Conservation (phyloP, 2,797 vertebrate species). For the Tympanoctomys barrerae region DNA sequence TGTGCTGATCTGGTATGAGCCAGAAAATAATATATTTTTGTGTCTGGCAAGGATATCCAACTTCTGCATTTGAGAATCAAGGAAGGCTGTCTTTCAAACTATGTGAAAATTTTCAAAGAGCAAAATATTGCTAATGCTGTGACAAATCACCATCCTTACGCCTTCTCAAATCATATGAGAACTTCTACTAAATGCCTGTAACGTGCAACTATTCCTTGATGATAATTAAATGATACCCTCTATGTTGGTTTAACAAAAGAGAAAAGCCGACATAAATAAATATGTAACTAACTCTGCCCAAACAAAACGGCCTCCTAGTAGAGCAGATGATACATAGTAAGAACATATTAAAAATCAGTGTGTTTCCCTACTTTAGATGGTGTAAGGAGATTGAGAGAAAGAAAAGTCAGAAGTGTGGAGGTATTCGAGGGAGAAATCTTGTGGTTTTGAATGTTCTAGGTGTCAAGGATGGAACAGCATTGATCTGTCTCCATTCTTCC, state of each 20-base stretch:
- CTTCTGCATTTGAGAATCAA: conserved; percentile 63
- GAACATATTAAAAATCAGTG: background rate
- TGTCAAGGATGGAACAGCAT: background rate
- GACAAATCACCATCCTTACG: conserved; percentile 12
- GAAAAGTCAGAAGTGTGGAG: background rate
- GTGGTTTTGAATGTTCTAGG: background rate
- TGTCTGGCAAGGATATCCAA: conserved; percentile 63
- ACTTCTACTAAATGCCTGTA: conserved; percentile 4
- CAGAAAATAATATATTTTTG: conserved; percentile 73
- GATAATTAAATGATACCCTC: conserved; percentile 18
- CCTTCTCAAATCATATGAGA: conserved; percentile 38
- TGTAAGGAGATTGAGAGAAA: background rate
- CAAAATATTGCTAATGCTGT: background rate
- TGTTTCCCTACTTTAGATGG: conserved; percentile 22
- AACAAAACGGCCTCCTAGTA: background rate
- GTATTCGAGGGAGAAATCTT: background rate
- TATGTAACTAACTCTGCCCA: background rate
- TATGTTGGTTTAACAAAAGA: conserved; percentile 36
- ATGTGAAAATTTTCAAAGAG: conserved; percentile 44
- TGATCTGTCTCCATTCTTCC: background rate
- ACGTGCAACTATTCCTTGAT: background rate
- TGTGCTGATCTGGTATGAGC: conserved; percentile 25
- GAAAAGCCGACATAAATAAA: background rate
- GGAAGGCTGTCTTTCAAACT: conserved; percentile 52
- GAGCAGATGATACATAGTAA: background rate